Base-by-base conservation (phyloP, 1,140 invertebrate genomes). In the Prorops nasuta region DNA sequence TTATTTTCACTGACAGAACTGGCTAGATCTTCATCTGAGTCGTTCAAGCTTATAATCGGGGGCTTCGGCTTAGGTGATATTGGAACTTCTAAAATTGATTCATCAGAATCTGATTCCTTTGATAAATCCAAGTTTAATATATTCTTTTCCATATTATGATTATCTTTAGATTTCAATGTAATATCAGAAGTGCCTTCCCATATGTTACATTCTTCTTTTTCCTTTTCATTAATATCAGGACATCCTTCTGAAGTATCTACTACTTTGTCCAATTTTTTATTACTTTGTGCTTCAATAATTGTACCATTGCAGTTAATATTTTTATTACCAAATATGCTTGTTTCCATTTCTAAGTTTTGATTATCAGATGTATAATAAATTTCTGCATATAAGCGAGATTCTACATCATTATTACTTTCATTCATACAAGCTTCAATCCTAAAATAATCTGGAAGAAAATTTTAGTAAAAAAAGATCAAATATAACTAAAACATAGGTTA, bases 11-110 rank as follows among this genome's bases (percentile, higher is more conserved):
- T 39, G 14, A 34, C n/a, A 12, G 19, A 20, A 24, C n/a, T 18
- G 1, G 28, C 9, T 18, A 34, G n/a, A 35, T 54, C 40, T 16
- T 47, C 50, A 24, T 69, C 67, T 0, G 67, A 69, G 55, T 72
- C 71, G 20, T 65, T 53, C 14, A 77, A 47, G 43, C 67, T 51
- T 41, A 77, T 71, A 9, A 74, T 18, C 1, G 44, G 63, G 18
- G 74, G 74, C 12, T 40, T 19, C 12, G 71, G 69, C 54, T 74
- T 77, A 2, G 69, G 71, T 20, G 74, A 68, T 16, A 76, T 44
- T 14, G 74, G 74, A 40, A 77, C 60, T 59, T 77, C 74, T 18
- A 66, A 62, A 53, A 75, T 71, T 4, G 74, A 77, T 31, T 66
- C 60, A 20, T 72, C 67, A 10, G 68, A 72, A 19, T 73, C 66